Evolutionary conservation across 2,888 invertebrate species (phyloP), one percentile per base, ranked within the genome.

Genomic region (Metacarcinus magister): DNA sequence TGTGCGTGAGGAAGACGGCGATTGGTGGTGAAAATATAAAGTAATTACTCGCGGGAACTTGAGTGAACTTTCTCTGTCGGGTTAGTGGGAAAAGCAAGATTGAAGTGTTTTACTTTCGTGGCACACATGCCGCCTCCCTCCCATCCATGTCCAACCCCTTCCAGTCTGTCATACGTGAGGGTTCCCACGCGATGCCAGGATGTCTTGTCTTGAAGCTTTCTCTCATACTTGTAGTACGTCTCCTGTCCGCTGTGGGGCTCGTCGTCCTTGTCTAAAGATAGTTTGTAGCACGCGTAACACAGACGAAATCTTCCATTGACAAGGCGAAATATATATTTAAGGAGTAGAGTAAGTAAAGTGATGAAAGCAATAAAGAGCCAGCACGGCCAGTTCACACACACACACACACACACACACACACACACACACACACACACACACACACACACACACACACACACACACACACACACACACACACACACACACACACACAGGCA

Each of bases 201-300:
- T 39, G 7, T 39, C 75, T 87, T 87, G 16, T 39, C 87, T 87
- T 87, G 87, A 87, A 87, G 39, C 87, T 87, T 87, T 87, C 87
- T 87, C 87, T 87, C 28, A n/a, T 75, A 19, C 19, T 7, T 19
- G 16, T 1, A 54, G 19, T 19, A 16, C 54, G 54, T 0, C 54
- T 54, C 54, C 2, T 16, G 10, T 16, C 10, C 16, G 60, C 60
- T 23, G 19, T 4, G 60, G 60, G 2, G 3, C 60, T 60, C 60
- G 19, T 60, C 60, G 60, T 16, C 60, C 60, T 60, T 60, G 60
- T 60, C 19, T 2, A 16, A 16, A 19, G 60, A 16, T 16, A 75
- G 75, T 75, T n/a, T 4, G 75, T 28, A 75, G 75, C n/a, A 5
- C 67, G 67, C 28, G 75, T 75, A 23, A n/a, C 75, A 75, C 75